Conservation (phyloP, 30 jellyfish, hydroid and myxozoan species). For the Aurelia sp. region DNA sequence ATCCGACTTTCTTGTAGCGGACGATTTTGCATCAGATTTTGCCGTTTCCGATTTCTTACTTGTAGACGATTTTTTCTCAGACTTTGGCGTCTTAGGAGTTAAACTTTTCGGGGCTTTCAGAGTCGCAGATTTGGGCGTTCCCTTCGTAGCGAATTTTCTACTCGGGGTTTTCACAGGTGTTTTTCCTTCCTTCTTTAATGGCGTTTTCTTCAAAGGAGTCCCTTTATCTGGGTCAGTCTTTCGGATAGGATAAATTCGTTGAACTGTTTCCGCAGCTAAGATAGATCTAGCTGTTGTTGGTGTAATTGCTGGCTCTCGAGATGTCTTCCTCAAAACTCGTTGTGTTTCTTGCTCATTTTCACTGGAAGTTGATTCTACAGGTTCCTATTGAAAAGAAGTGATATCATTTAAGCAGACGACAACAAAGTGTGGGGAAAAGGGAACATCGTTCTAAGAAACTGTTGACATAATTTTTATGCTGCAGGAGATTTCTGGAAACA, state of each 20-base stretch:
- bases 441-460: no score
- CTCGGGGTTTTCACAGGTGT: conserved; percentile 15
- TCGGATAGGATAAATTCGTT: conserved; percentile 6
- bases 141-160: background rate
- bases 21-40: background rate
- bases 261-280: conserved; percentile 11
- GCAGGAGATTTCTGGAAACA: no score
- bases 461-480: no score
- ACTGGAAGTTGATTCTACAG: background rate
- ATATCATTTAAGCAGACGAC: no score
- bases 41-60: conserved; percentile 9
- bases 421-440: no score
- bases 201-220: background rate
- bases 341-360: background rate
- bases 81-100: background rate
- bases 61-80: background rate
- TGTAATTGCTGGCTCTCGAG: conserved; percentile 43
- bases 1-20: background rate
- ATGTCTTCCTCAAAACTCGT: conserved; percentile 25
- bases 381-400: conserved; percentile 3
- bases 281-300: conserved; percentile 38
- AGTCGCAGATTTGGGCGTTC: conserved; percentile 12
- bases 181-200: background rate
- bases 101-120: background rate
- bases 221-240: background rate